phyloP scores from a whole-genome alignment of 2,888 invertebrate species.

The Andrena dorsata region DNA sequence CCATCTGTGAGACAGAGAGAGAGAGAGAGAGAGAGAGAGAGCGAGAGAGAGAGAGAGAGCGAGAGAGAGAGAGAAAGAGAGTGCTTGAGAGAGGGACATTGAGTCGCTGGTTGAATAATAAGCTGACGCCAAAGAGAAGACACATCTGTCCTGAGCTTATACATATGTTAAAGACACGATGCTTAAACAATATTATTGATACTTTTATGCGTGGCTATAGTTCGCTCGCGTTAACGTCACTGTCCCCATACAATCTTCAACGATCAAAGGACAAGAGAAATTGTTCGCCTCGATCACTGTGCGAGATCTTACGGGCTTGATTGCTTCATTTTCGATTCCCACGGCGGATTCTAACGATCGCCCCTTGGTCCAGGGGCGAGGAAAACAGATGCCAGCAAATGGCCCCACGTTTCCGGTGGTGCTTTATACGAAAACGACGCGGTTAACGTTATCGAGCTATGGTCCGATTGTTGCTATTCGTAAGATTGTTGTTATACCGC shows the following conservation, averaged over 20 bases:
- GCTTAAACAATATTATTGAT: slow-evolving; percentile 84
- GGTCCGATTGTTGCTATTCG: slow-evolving; percentile 84
- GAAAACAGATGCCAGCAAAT: not conserved
- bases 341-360: not conserved
- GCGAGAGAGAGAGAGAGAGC: not conserved
- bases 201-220: slow-evolving; percentile 83
- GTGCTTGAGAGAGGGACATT: slow-evolving; percentile 34
- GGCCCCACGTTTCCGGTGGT: not conserved
- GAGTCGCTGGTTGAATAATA: slow-evolving; percentile 59
- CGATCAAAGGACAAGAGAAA: not conserved
- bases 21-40: not conserved
- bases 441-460: slow-evolving; percentile 80
- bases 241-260: slow-evolving; percentile 36
- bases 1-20: not conserved
- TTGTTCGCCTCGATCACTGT: slow-evolving; percentile 26
- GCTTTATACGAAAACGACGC: slow-evolving; percentile 55
- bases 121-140: slow-evolving; percentile 66
- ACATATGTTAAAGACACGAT: slow-evolving; percentile 84
- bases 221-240: slow-evolving; percentile 78
- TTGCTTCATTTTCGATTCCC: not conserved
- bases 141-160: slow-evolving; percentile 84
- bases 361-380: no score
- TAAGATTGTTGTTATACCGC: slow-evolving; percentile 84
- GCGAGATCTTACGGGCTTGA: slow-evolving; percentile 3
- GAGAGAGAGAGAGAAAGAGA: not conserved